Evolutionary conservation across 2,888 invertebrate genomes (phyloP), one percentile per base, ranked within the genome.

Genomic region (Pheosia tremula): DNA sequence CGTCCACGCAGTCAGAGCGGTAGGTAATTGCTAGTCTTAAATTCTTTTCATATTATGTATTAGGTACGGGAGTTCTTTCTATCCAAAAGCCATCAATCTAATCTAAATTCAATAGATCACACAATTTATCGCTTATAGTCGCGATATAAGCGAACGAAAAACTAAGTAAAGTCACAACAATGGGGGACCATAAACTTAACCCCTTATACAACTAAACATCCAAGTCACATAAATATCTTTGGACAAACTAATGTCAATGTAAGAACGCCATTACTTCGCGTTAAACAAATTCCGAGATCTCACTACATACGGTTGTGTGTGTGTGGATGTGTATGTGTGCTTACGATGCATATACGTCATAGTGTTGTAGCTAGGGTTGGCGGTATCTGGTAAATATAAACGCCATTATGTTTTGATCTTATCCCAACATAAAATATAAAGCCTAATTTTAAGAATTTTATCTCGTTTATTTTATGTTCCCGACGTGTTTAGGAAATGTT

Each of bases 231-330:
- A 93, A 93, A 93, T 93, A 89, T 88, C 87, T 87, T 91, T 90
- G 89, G 92, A 90, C 91, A 91, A 91, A 93, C 93, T 93, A 92
- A 93, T 93, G 93, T 90, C 92, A 92, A 91, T 91, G 89, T 93
- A 91, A 90, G 90, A 90, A 91, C 89, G 90, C 90, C 88, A 91
- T 93, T 92, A 87, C 84, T 86, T 80, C 56, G 82, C 83, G 85
- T 86, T 88, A 91, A 91, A 93, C 91, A 93, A 93, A 93, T 93
- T 92, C 91, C 85, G 77, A 86, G 85, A 86, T 84, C 84, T 82
- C 77, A 78, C 80, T 81, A 78, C 79, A 78, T 75, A 69, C 59
- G 58, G 36, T 38, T 59, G 69, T 75, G 72, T 75, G 78, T 72
- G 24, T 78, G 68, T 78, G 75, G 63, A 50, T 62, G 68, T 72